Evolutionary conservation across 2,888 invertebrate genomes (phyloP), one percentile per base, ranked within the genome.

Genomic region (Drosophila paucipuncta): DNA sequence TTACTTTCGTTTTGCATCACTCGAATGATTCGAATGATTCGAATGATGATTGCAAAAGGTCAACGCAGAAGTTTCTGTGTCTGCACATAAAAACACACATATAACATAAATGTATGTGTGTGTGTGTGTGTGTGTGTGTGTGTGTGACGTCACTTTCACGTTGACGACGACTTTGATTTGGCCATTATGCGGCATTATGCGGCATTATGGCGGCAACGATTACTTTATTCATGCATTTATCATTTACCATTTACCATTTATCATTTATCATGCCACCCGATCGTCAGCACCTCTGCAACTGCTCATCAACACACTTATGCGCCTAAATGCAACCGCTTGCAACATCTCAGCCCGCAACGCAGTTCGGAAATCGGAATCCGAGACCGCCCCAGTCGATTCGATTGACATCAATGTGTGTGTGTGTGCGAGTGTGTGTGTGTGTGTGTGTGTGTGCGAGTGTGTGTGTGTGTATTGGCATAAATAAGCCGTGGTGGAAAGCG

Each of bases 11-110:
- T 73, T 68, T 64, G 67, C 65, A 37, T 70, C 70, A 64, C 39
- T 50, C 65, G 39, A 4, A 47, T 25, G 22, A 47, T 25, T 50
- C 64, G 39, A 4, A 43, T 43, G 22, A 43, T 25, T 18, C 37
- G 28, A 18, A n/a, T 28, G 55, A 57, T n/a, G 79, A 78, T 78
- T 76, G 71, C 76, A 55, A 72, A 72, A 73, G 65, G 41, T 67
- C 64, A 79, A 59, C 49, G 60, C 63, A 79, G 69, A 77, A 78
- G 62, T 71, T 78, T 78, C 54, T 69, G 31, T 69, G 31, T 55
- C 18, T 25, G 11, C n/a, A 30, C 10, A 10, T 9, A 18, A 35
- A 13, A 35, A 35, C 1, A 4, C 22, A 43, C 33, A 35, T 62
- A 35, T 66, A 53, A 63, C 11, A 22, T 6, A n/a, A 11, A 43